Percentiles rank a stretch among this genome's conserved stretches.
Conservation (phyloP, 2,113 vertebrate genomes). For the Fulica atra region DNA sequence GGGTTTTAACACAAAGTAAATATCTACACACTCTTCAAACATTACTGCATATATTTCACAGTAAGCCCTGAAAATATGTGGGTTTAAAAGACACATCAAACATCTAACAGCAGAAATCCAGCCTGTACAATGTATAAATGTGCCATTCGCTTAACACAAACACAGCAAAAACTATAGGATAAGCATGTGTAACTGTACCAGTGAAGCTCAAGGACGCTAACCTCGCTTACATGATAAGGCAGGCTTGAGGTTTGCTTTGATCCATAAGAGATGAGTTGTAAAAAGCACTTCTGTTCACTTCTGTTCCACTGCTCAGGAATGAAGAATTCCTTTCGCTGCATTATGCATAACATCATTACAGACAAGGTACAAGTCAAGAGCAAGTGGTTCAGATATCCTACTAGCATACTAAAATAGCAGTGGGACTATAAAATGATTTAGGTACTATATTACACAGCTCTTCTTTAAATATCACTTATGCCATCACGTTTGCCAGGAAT, state of each 20-base stretch:
- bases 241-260: constrained; percentile 67
- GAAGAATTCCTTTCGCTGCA: constrained; percentile 74
- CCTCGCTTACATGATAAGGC: constrained; percentile 36
- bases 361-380: constrained; percentile 66
- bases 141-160: neutral
- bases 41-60: neutral
- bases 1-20: neutral
- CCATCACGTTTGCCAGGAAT: constrained; percentile 27
- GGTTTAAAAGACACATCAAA: neutral
- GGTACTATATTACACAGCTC: constrained; percentile 44
- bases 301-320: constrained; percentile 53
- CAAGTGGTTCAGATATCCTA: constrained; percentile 60
- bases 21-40: neutral
- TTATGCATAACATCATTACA: constrained; percentile 77
- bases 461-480: constrained; percentile 64
- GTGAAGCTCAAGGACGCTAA: constrained; percentile 18
- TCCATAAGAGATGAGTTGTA: constrained; percentile 60
- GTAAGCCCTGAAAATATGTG: neutral
- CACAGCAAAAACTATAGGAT: neutral
- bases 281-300: constrained; percentile 55
- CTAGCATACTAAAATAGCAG: constrained; percentile 65
- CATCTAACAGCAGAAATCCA: neutral
- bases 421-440: constrained; percentile 66
- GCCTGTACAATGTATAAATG: neutral
- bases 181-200: constrained; percentile 29